Base-by-base conservation (phyloP, 2,113 vertebrate species). In the Arenaria interpres region DNA sequence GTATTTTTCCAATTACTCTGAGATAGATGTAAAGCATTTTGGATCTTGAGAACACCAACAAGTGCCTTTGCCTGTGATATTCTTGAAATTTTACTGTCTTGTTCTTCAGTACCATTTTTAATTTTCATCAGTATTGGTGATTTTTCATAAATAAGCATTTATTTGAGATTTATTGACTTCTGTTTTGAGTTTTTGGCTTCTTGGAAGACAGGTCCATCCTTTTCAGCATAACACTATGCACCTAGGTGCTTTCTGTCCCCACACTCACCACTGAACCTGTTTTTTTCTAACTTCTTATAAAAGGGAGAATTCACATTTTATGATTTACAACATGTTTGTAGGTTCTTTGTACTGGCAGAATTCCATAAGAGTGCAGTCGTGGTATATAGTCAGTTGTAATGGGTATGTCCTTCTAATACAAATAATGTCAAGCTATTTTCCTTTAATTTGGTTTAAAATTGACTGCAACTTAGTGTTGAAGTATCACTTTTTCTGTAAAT, bases 381-480 rank as follows among this genome's bases (percentile, higher is more conserved):
- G 50, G 11, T 67, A 3, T 59, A 5, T 66, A 6, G 21, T 62
- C 37, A n/a, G 12, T 74, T 74, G 4, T 5, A 10, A 33, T 41
- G 14, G 7, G 27, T 67, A 0, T 39, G 59, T 68, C 24, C 28
- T 66, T n/a, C 48, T 48, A 30, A 30, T 3, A 63, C 21, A 45
- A 67, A 21, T 32, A 59, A 22, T 6, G 17, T 79, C 24, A 43
- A 56, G 7, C 18, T 51, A 0, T 50, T 77, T 81, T 54, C n/a
- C 56, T 93, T n/a, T 62, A 53, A 37, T 23, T 72, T 60, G 25
- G 4, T 12, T 30, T 76, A 24, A 66, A 66, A 75, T 22, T 43
- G 30, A 14, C 45, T 66, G 8, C 14, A 68, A 7, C 5, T 71
- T 78, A 46, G 23, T 0, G 0, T 30, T 60, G 41, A 56, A 72